These are phyloP conservation scores for Caenorhabditis briggsae DNA, from an alignment of 1,140 invertebrate genomes.

Conservation along the genomic window DNA sequence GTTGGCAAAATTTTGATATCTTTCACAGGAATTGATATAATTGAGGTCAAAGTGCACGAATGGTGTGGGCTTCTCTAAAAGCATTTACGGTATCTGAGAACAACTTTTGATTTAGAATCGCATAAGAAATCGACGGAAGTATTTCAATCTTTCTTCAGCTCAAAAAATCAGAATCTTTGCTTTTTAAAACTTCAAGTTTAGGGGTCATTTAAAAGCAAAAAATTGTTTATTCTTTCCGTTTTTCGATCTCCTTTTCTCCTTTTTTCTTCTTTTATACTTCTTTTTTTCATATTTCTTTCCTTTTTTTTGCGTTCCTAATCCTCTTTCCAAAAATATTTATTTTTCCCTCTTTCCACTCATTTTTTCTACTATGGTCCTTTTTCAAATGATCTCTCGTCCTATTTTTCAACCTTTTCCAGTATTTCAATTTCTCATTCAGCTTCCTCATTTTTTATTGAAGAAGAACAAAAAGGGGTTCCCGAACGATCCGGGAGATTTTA, in stretches of 20 bases:
- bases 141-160: too few relatives aligned
- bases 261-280: background rate
- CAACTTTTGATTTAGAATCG: too few relatives aligned
- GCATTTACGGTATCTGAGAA: too few relatives aligned
- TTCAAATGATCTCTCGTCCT: background rate
- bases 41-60: too few relatives aligned
- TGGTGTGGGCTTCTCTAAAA: too few relatives aligned
- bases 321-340: constrained; percentile 14
- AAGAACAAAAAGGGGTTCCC: background rate
- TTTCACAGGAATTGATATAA: too few relatives aligned
- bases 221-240: constrained; percentile 31
- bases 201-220: background rate
- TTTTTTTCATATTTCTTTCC: constrained; percentile 7
- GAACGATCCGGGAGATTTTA: background rate
- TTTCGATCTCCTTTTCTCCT: background rate
- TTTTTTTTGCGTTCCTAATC: constrained; percentile 8
- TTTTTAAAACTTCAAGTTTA: too few relatives aligned
- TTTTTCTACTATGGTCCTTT: background rate
- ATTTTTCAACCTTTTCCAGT: constrained; percentile 18
- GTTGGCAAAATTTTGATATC: too few relatives aligned
- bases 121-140: too few relatives aligned
- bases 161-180: too few relatives aligned
- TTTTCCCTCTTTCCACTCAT: background rate
- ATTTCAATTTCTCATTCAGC: background rate
- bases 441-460: background rate